Evolutionary conservation across 2,113 vertebrate genomes (phyloP), one percentile per base, ranked within the genome.

Genomic region (Gobiocypris rarus): DNA sequence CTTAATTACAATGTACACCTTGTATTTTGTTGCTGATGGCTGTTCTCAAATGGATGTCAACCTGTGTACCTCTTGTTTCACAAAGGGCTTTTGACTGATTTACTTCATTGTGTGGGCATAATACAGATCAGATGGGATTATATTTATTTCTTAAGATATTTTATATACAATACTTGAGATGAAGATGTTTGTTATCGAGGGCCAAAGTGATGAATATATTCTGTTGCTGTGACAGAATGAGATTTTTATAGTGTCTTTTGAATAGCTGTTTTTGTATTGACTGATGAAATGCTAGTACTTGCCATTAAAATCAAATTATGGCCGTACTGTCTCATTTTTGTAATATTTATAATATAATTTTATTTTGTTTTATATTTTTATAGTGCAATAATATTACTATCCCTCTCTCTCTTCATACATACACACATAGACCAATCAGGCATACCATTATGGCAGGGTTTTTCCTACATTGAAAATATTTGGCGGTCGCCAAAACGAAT

Each of bases 71-170:
- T 83, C 75, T 58, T 54, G 13, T 63, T 85, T 71, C 41, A 34
- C 17, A 81, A 84, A 90, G 84, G 86, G 85, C 81, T 86, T 63
- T 45, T 67, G 31, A 75, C 48, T 43, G 74, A 84, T 78, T 88
- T 69, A 78, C 73, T 76, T 59, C 48, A 45, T n/a, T 14, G 56
- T 73, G 14, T 19, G 34, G 76, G 61, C 14, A 45, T 28, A 70
- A 38, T 38, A 43, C 24, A 26, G 41, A 61, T 59, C n/a, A 54
- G 59, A 52, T 59, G 1, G 70, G 8, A 5, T 59, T 54, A 67
- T 81, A 56, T 87, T 59, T 87, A 78, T 84, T 85, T 75, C 24
- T 75, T 69, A 76, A 75, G 75, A 77, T 81, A 77, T 83, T 81
- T 87, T 76, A 41, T 86, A 80, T 87, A 85, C 28, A 45, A 61